Evolutionary conservation across 2,888 invertebrate species (phyloP).

Genomic region (Erannis defoliaria): DNA sequence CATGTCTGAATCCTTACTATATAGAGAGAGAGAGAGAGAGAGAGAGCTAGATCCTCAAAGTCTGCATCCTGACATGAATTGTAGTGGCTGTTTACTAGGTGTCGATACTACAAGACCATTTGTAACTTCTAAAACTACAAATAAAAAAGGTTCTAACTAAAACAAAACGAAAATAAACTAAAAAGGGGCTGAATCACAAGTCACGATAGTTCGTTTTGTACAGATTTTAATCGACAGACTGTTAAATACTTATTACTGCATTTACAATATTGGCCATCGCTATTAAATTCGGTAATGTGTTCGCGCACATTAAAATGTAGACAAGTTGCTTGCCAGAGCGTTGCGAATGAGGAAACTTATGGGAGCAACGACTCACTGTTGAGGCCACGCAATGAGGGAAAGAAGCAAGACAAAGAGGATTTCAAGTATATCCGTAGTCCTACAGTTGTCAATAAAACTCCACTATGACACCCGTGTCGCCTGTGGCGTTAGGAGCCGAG

Average conservation of each 20-base stretch:
- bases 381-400: slow-evolving; percentile 17
- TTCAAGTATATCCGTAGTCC: neutral
- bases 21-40: too few species aligned
- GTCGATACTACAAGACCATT: neutral
- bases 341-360: slow-evolving; percentile 40
- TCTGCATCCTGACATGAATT: too few species aligned
- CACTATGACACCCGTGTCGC: too few species aligned
- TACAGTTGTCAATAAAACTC: neutral
- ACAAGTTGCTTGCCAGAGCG: slow-evolving; percentile 40
- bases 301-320: slow-evolving; percentile 61
- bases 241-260: slow-evolving; percentile 82
- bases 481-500: neutral
- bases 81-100: too few species aligned
- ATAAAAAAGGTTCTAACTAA: slow-evolving; percentile 45
- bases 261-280: slow-evolving; percentile 80
- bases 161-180: slow-evolving; percentile 50
- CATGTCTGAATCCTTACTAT: too few species aligned
- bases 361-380: slow-evolving; percentile 30
- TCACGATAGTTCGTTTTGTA: slow-evolving; percentile 80
- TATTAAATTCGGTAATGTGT: slow-evolving; percentile 78
- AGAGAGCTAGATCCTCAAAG: too few species aligned
- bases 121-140: slow-evolving; percentile 15
- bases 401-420: slow-evolving; percentile 1
- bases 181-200: slow-evolving; percentile 72
- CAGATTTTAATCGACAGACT: slow-evolving; percentile 86